Base-by-base conservation (phyloP, 1,140 invertebrate species). In the Trichonephila clavata region DNA sequence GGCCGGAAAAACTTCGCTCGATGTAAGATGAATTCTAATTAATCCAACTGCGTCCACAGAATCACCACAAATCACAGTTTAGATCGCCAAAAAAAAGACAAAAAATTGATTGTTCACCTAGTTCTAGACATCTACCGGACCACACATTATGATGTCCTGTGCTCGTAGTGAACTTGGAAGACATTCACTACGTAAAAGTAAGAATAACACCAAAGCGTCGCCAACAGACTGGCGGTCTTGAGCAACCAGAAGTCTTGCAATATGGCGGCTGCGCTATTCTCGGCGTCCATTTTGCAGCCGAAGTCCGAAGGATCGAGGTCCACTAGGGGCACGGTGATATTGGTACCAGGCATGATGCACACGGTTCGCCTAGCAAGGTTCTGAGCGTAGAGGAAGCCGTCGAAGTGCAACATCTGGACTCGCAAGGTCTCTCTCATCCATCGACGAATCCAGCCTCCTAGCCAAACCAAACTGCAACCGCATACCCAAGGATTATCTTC, bases 391-490 rank as follows among this genome's bases (percentile, higher is more conserved):
- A 96, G 95, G 0, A 90, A 89, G 81, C 83, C 95, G 86, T 96
- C 96, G n/a, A 96, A 95, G 7, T 96, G 96, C 6, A 97, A 96
- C 21, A 97, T 97, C 95, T 97, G 97, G 43, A 97, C 97, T 95
- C 97, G 97, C n/a, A 97, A 96, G 16, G 97, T 98, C 95, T 98
- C 98, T 16, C 97, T 96, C 7, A 97, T 96, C 98, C 98, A 98
- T 59, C 98, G 96, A 24, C 98, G 96, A 83, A 98, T 96, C 98
- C 98, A 99, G 81, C 98, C 97, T 1, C 98, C 98, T 50, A 98
- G 96, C 98, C 98, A 98, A 8, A 98, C 97, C 63, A 98, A 96
- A 86, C 98, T 97, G 95, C 98, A 99, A 94, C 98, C 98, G 95
- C 98, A 99, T 24, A 97, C 97, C 95, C 98, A 96, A 0, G 98